Evolutionary conservation across 2,888 invertebrate genomes (phyloP).

Genomic region (Perithous albicinctus): DNA sequence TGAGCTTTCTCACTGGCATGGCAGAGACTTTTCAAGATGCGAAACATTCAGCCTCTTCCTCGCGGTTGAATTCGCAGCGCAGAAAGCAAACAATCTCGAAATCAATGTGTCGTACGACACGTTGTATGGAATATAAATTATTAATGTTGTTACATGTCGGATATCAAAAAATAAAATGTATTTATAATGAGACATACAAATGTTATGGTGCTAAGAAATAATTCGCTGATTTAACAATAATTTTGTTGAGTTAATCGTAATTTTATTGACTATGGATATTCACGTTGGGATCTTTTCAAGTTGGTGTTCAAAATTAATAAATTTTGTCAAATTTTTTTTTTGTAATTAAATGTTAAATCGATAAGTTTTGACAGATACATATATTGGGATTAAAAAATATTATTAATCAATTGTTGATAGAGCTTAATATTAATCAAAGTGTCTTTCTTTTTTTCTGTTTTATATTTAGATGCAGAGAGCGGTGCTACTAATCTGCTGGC

Average conservation of each 20-base stretch:
- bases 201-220: background rate
- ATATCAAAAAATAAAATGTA: background rate
- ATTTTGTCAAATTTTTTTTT: too few relatives aligned
- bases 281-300: background rate
- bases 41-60: conserved; percentile 45
- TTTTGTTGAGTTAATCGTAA: background rate
- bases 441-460: conserved; percentile 67
- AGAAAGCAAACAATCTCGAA: background rate
- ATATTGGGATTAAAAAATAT: background rate
- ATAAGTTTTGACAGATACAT: too few relatives aligned
- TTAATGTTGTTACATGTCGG: background rate
- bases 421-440: conserved; percentile 30
- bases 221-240: background rate
- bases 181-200: background rate
- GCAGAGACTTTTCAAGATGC: background rate
- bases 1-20: too few relatives aligned
- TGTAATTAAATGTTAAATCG: too few relatives aligned
- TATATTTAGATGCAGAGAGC: conserved; percentile 83
- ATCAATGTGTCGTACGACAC: background rate
- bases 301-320: background rate
- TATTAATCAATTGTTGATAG: conserved; percentile 8
- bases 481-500: conserved; percentile 83
- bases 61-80: conserved; percentile 32
- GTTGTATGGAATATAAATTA: background rate
- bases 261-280: background rate